phyloP scores from a whole-genome alignment of 2,113 vertebrate genomes.

The Vombatus ursinus region DNA sequence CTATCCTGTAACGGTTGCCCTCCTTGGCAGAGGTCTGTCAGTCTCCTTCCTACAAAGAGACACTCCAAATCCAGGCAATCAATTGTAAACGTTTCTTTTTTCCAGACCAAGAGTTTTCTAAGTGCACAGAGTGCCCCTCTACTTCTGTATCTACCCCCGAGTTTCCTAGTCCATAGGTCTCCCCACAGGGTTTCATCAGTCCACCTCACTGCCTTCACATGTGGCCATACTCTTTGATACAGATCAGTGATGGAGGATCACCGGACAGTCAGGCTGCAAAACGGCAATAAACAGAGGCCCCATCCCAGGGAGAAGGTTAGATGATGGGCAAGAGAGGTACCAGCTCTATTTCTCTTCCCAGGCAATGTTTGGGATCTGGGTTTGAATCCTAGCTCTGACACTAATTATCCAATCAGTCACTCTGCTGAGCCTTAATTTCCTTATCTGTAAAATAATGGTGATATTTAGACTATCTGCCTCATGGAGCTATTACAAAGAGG shows the following conservation, averaged over 20 bases:
- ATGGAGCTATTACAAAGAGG: background rate
- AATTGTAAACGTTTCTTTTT: background rate
- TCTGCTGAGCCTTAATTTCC: background rate
- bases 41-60: background rate
- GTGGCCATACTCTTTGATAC: background rate
- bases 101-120: background rate
- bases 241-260: too few species aligned
- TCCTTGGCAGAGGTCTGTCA: background rate
- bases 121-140: background rate
- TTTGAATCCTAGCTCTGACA: constrained; percentile 4
- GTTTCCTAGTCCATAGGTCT: background rate
- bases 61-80: background rate
- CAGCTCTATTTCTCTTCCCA: background rate
- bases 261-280: background rate
- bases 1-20: too few species aligned
- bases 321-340: background rate
- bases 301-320: background rate
- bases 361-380: accelerated
- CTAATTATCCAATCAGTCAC: background rate
- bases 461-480: too few species aligned
- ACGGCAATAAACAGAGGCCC: too few species aligned
- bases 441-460: background rate
- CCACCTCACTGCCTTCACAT: background rate
- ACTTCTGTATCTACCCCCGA: background rate
- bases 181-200: background rate